Percentiles rank a stretch among this genome's conserved stretches.
Evolutionary conservation across 2,797 vertebrate genomes (phyloP).

Genomic region (Dromococcyx pavoninus): DNA sequence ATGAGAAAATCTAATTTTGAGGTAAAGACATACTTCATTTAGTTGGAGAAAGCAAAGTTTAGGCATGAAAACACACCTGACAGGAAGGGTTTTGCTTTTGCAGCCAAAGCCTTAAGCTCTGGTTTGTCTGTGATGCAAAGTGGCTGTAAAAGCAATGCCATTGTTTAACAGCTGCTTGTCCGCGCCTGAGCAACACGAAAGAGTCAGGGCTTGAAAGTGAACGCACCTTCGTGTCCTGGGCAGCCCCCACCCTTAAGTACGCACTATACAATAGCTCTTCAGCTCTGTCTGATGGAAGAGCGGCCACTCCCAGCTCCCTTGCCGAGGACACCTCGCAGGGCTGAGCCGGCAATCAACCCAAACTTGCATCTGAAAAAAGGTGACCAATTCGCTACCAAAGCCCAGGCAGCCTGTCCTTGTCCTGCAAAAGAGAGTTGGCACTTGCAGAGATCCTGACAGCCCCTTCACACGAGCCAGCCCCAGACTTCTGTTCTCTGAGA

Average conservation of each 20-base stretch:
- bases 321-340: background rate
- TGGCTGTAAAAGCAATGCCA: background rate
- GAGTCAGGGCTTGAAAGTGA: background rate
- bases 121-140: background rate
- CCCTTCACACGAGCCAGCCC: background rate
- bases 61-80: background rate
- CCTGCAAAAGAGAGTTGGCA: background rate
- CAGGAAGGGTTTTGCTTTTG: background rate
- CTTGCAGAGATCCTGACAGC: background rate
- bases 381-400: background rate
- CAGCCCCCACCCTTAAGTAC: background rate
- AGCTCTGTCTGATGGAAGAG: background rate
- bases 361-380: background rate
- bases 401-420: background rate
- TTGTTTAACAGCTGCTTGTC: background rate
- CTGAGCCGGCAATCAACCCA: background rate
- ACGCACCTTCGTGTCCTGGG: background rate
- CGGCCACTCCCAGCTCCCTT: background rate
- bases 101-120: background rate
- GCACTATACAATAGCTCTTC: background rate
- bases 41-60: background rate
- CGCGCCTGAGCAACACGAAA: background rate
- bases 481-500: background rate
- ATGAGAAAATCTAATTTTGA: background rate
- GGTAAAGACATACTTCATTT: background rate